Base-by-base conservation (phyloP, 2,113 vertebrate species). In the Hucho hucho region DNA sequence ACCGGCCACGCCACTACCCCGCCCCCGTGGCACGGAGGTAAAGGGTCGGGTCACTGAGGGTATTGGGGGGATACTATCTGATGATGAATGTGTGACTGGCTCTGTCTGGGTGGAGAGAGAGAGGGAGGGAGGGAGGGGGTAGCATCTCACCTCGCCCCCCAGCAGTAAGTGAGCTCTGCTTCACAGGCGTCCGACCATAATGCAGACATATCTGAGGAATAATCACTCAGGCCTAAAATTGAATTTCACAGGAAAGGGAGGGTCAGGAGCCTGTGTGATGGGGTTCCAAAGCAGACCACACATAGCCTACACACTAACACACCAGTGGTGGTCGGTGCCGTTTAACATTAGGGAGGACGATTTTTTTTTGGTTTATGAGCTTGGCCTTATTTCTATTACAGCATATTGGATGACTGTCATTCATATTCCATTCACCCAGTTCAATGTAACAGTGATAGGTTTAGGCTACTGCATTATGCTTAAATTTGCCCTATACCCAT, bases 191-290 rank as follows among this genome's bases (percentile, higher is more conserved):
- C 61, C 67, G 28, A 32, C 78, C 65, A 61, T 69, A 59, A 47
- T 7, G 0, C 6, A 1, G 78, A 88, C 74, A 72, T 64, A 47
- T 86, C 26, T 75, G 63, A 58, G 70, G 63, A 74, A 80, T 80
- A 29, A 71, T 29, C 80, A 69, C 64, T 59, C 73, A 29, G 73
- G 85, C 79, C 73, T 88, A 80, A 89, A 84, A 88, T 87, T 79
- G 66, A 79, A 87, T 84, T 89, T 88, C 77, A 82, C 78, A 73
- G 83, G 72, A 76, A 77, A 65, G 69, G 70, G 83, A 83, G 81
- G 80, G 84, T 89, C 81, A 87, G 20, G 80, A 78, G 74, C 61
- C 73, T 75, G 79, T 69, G 43, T 69, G 72, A 71, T 77, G 67
- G 64, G 20, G 73, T 70, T 61, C 58, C n/a, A 61, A 24, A 61